phyloP scores from a whole-genome alignment of 2,888 invertebrate species.

The Acholoe squamosa region DNA sequence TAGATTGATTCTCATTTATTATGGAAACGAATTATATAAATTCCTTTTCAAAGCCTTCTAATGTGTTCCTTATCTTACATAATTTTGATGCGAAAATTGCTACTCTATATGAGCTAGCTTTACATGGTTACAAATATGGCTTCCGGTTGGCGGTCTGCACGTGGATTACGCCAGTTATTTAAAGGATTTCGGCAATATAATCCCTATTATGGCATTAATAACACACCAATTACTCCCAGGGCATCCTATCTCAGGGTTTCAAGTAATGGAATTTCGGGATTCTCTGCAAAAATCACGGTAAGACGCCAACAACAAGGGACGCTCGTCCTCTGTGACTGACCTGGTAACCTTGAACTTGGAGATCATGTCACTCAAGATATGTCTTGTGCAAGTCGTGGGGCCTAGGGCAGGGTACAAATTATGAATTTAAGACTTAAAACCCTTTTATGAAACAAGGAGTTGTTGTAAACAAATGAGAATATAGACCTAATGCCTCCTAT shows the following conservation, averaged over 20 bases:
- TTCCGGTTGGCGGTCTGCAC: slow-evolving; percentile 47
- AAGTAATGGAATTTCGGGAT: too few species aligned
- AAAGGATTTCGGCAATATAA: neutral
- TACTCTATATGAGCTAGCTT: neutral
- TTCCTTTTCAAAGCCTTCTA: too few species aligned
- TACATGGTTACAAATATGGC: slow-evolving; percentile 34
- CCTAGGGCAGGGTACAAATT: too few species aligned
- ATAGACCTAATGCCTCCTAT: too few species aligned
- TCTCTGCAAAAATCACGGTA: neutral
- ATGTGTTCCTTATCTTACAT: too few species aligned
- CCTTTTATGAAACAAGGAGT: too few species aligned
- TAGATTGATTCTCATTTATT: neutral
- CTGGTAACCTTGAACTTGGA: slow-evolving; percentile 53
- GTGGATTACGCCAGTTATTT: slow-evolving; percentile 45
- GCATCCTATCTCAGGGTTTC: neutral
- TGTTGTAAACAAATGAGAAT: too few species aligned
- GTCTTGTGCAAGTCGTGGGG: too few species aligned
- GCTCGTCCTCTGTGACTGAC: neutral
- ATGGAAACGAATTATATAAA: too few species aligned
- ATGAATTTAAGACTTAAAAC: too few species aligned
- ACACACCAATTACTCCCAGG: neutral
- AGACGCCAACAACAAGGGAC: neutral
- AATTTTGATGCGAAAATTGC: neutral
- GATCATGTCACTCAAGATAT: too few species aligned
- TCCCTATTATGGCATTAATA: neutral